These are phyloP conservation scores for Tenrec ecaudatus DNA, from an alignment of 2,113 vertebrate species.

Conservation along the genomic window DNA sequence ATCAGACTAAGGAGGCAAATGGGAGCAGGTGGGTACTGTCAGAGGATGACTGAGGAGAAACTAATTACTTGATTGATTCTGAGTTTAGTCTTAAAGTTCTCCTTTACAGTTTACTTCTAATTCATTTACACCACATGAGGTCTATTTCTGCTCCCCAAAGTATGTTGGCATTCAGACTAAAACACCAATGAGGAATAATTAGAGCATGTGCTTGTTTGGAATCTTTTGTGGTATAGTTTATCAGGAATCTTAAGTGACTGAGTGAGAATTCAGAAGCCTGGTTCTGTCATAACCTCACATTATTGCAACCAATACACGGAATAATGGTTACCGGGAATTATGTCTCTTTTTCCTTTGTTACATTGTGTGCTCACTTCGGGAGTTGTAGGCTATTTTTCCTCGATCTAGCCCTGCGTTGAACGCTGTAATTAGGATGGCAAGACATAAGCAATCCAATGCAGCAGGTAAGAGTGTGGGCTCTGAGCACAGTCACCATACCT, in stretches of 20 bases:
- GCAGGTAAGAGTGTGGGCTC: neutral
- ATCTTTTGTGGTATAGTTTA: slow-evolving; percentile 41
- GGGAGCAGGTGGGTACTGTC: neutral
- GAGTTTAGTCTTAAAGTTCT: neutral
- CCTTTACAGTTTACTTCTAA: neutral
- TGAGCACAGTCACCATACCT: neutral
- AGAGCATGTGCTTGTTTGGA: neutral
- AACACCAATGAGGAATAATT: neutral
- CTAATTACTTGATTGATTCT: neutral
- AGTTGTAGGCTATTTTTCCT: neutral
- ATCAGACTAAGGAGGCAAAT: neutral
- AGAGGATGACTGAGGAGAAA: neutral
- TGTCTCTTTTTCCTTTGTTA: neutral
- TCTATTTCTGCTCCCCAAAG: neutral
- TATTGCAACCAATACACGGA: neutral
- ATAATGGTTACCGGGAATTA: neutral
- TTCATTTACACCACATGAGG: neutral
- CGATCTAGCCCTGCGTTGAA: neutral
- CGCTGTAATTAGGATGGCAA: neutral
- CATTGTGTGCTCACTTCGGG: neutral
- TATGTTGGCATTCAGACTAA: neutral
- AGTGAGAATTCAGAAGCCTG: slow-evolving; percentile 21
- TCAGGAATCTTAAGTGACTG: neutral
- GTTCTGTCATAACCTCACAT: neutral
- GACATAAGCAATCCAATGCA: neutral